These are phyloP conservation scores for Cyclophora albipunctata DNA, from an alignment of 2,888 invertebrate species.

Conservation along the genomic window DNA sequence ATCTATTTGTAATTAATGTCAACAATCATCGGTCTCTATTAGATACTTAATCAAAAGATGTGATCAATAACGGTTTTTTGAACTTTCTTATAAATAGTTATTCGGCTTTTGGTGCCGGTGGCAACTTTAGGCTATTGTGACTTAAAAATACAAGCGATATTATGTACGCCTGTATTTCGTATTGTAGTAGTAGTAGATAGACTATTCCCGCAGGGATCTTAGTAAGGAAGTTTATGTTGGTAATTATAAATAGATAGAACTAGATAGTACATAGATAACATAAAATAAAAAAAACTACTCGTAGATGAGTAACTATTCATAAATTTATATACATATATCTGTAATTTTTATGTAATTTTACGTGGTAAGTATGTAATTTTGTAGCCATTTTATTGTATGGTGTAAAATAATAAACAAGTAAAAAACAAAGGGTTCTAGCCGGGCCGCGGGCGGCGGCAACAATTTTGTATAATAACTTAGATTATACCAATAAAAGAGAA, in stretches of 20 bases:
- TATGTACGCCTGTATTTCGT: not conserved
- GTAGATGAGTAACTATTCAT: not conserved
- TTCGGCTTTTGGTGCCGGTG: not conserved
- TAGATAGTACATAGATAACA: not conserved
- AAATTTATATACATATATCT: not conserved
- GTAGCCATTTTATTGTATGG: not conserved
- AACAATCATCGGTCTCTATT: not conserved
- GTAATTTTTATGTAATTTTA: not conserved
- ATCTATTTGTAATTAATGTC: conserved; percentile 1
- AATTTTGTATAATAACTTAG: conserved; percentile 32
- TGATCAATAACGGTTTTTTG: not conserved
- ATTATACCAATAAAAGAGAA: conserved; percentile 39
- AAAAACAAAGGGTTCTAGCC: conserved; percentile 21
- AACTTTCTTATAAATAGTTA: not conserved
- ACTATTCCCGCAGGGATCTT: not conserved
- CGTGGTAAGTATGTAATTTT: not conserved
- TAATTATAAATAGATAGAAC: not conserved
- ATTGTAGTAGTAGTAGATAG: not conserved
- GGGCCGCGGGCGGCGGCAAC: conserved; percentile 16
- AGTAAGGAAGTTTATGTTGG: not conserved
- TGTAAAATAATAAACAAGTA: conserved; percentile 9
- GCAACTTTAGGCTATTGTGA: not conserved
- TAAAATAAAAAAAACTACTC: not conserved
- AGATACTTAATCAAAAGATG: not conserved
- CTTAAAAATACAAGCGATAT: too few species aligned